Base-by-base conservation (phyloP, 2,888 invertebrate genomes). In the Xestobium rufovillosum region DNA sequence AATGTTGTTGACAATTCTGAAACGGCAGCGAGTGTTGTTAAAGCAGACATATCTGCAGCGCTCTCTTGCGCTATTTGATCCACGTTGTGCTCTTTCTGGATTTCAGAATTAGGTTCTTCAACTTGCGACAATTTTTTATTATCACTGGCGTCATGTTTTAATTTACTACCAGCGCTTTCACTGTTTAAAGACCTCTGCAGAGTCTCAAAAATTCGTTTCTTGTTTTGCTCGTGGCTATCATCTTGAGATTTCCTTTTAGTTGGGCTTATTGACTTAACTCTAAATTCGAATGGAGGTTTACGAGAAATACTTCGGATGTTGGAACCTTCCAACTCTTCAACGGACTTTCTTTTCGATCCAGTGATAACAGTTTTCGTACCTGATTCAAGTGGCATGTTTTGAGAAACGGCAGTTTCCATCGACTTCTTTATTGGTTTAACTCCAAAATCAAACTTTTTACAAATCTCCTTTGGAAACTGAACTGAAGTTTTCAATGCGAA, bases 11-110 rank as follows among this genome's bases (percentile, higher is more conserved):
- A 29, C 9, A 42, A 16, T 17, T 45, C 27, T 6, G 45, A 44
- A 8, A 45, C 37, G 29, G 37, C 34, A 2, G 45, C 45, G 16
- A 45, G 26, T 4, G 45, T 42, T 10, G 37, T 39, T 23, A 44
- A 28, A 6, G 12, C 23, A 19, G 23, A 19, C 6, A n/a, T 19
- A n/a, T 19, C 23, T 19, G 6, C 23, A n/a, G 6, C n/a, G 23
- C 6, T 19, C 23, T 19, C 23, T 8, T 8, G 6, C n/a, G 6
- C 23, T n/a, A 19, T n/a, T 19, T 6, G 23, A 19, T 6, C 6
- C n/a, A 8, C 23, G 6, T 19, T n/a, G 6, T 19, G 6, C 23
- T 19, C 23, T 8, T 19, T 19, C n/a, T 8, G 6, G 6, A 19
- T 8, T 19, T 19, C 23, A 6, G 6, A 8, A 8, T 6, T 19